phyloP scores from a whole-genome alignment of 1,140 invertebrate genomes.

The Reticulitermes speratus region DNA sequence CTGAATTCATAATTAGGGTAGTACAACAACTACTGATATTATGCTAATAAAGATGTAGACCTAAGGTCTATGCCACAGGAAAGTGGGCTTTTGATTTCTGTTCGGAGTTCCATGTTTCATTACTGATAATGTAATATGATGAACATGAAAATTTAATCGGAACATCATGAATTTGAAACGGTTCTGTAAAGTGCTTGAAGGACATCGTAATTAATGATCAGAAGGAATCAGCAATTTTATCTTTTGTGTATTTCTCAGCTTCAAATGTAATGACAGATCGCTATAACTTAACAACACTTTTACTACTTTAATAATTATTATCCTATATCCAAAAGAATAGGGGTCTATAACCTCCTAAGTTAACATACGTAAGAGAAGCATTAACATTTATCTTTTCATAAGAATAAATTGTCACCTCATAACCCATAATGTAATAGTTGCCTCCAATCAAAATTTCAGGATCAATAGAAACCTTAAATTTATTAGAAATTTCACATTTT shows the following conservation, averaged over 20 bases:
- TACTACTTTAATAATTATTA: neutral
- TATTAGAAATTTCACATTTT: neutral
- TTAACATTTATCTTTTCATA: neutral
- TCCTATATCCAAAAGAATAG: neutral
- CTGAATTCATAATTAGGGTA: no score
- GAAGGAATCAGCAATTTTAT: neutral
- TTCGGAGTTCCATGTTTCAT: no score
- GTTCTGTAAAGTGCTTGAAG: neutral
- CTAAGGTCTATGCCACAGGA: no score
- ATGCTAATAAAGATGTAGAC: no score
- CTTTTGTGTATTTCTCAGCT: neutral
- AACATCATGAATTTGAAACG: neutral
- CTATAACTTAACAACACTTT: neutral
- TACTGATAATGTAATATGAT: no score
- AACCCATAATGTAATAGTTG: neutral
- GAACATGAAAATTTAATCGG: no score
- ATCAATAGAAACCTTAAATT: neutral
- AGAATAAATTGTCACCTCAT: neutral
- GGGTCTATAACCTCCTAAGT: neutral
- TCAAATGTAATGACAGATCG: neutral
- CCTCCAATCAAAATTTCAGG: neutral
- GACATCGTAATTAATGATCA: neutral
- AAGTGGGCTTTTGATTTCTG: no score
- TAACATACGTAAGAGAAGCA: neutral
- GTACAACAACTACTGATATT: no score